These are phyloP conservation scores for Lydus trimaculatus DNA, from an alignment of 2,888 invertebrate species.

Conservation along the genomic window DNA sequence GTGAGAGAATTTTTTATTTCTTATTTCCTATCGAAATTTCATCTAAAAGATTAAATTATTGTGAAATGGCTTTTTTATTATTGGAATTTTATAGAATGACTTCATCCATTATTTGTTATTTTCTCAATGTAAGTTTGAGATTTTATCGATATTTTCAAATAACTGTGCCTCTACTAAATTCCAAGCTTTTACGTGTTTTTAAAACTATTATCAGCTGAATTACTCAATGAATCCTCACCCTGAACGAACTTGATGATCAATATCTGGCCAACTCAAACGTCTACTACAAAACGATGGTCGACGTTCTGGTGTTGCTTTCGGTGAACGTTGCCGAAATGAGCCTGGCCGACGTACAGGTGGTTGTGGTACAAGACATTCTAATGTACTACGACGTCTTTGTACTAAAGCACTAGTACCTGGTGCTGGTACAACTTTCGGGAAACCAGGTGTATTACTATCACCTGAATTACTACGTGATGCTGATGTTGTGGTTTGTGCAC, in stretches of 20 bases:
- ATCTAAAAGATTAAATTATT: not conserved
- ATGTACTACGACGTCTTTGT: slow-evolving; percentile 66
- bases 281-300: slow-evolving; percentile 80
- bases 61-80: too few species aligned
- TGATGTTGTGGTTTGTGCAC: slow-evolving; percentile 41
- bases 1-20: not conserved
- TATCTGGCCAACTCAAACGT: slow-evolving; percentile 84
- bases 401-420: slow-evolving; percentile 69
- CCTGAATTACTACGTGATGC: slow-evolving; percentile 58
- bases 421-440: slow-evolving; percentile 76
- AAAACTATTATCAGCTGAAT: too few species aligned
- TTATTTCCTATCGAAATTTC: not conserved
- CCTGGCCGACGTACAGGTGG: slow-evolving; percentile 60
- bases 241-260: slow-evolving; percentile 82
- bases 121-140: not conserved
- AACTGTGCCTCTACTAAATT: not conserved
- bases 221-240: slow-evolving; percentile 69
- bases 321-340: slow-evolving; percentile 63
- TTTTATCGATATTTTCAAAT: not conserved
- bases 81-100: too few species aligned
- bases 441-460: slow-evolving; percentile 64
- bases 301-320: slow-evolving; percentile 66
- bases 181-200: too few species aligned
- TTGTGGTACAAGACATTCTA: slow-evolving; percentile 63
- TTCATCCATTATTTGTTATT: too few species aligned